Evolutionary conservation across 2,113 vertebrate species (phyloP), one percentile per base, ranked within the genome.

Genomic region (Pitta sordida): DNA sequence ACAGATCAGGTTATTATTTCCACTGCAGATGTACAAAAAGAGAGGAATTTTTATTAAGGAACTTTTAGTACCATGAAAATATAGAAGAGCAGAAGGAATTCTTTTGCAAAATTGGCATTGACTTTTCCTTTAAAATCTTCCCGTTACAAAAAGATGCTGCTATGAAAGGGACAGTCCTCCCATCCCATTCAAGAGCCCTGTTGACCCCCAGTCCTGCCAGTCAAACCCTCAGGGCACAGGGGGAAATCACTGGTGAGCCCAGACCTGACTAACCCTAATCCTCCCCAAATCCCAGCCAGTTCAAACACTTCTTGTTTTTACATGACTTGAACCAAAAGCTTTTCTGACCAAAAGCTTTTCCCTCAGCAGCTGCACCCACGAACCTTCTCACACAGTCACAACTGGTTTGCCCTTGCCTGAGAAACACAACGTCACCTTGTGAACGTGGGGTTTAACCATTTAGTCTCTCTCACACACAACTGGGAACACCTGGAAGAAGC

Each of bases 361-460:
- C 69, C 9, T 6, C 1, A 0, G 23, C 36, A 76, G 78, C 55
- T 37, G 29, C 49, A 27, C 41, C 26, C 59, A 36, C 0, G 2
- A 81, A 44, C 36, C 14, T 49, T 51, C 55, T 56, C 60, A 69
- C 32, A 29, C 10, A 67, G 27, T 6, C 73, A 70, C 39, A 73
- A 43, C 39, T 32, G 3, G 24, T 5, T 59, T 59, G 17, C 52
- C 37, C 39, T 60, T 32, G 24, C n/a, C 29, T 46, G 39, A 48
- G 30, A 59, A 79, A 51, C 20, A 44, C 9, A 1, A 10, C 1
- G 4, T 11, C 22, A 14, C 21, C 46, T 53, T 13, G 29, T n/a
- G 71, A 59, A 78, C 6, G 13, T 53, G 29, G 26, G 26, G 13
- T 52, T 52, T 29, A 27, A 29, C 26, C 51, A 52, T 32, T 18